These are phyloP conservation scores for Myiopsitta monachus DNA, from an alignment of 2,113 vertebrate species.

Conservation along the genomic window DNA sequence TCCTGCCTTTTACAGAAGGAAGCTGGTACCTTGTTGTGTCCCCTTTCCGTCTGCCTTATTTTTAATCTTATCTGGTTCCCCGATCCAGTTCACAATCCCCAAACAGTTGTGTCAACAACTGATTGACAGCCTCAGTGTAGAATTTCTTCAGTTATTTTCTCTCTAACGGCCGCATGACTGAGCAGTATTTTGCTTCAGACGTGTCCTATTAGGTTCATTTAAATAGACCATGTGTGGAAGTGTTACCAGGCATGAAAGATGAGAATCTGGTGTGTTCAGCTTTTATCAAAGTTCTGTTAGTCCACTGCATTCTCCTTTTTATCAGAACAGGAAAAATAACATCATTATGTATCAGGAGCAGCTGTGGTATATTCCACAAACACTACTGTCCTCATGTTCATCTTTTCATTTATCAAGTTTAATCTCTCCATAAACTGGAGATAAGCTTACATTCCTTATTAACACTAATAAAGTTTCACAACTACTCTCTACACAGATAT, in stretches of 20 bases:
- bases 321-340: not conserved
- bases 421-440: not conserved
- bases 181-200: not conserved
- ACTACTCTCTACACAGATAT: not conserved
- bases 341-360: not conserved
- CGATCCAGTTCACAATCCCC: constrained; percentile 11
- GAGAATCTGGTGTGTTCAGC: not conserved
- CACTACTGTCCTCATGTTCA: not conserved
- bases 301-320: not conserved
- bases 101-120: constrained; percentile 39
- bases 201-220: not conserved
- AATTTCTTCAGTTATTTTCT: constrained; percentile 11
- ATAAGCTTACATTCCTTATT: not conserved
- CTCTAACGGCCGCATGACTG: not conserved
- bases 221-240: not conserved
- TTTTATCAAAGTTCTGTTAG: not conserved
- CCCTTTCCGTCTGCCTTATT: constrained; percentile 9
- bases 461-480: not conserved
- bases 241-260: not conserved
- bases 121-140: not conserved
- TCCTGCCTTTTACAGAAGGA: not conserved
- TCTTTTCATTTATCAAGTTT: not conserved
- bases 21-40: not conserved
- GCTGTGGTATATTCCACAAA: not conserved
- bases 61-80: constrained; percentile 37